phyloP scores from a whole-genome alignment of 2,113 vertebrate species.

The Macheiramphus alcinus region DNA sequence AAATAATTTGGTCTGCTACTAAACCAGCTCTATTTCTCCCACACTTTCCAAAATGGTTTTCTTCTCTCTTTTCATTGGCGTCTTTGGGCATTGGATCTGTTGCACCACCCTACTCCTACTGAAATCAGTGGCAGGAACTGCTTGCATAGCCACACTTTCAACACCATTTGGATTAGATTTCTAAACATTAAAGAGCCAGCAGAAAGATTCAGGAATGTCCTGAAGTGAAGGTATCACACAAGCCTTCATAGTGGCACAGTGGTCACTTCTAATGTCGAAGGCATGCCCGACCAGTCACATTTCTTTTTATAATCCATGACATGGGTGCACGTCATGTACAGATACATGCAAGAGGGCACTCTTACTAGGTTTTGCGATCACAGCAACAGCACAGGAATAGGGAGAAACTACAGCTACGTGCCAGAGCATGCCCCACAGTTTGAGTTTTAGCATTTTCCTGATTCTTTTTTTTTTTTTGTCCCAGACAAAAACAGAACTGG shows the following conservation, averaged over 20 bases:
- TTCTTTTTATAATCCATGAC: background rate
- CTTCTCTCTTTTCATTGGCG: background rate
- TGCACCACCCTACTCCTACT: background rate
- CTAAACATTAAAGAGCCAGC: background rate
- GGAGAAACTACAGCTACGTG: background rate
- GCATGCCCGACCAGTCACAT: background rate
- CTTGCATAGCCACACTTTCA: background rate
- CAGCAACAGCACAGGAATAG: background rate
- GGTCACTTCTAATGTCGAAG: background rate
- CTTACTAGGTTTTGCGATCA: background rate
- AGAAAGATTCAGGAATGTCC: background rate
- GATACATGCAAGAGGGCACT: background rate
- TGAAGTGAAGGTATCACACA: background rate
- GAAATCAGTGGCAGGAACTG: background rate
- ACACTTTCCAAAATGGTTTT: background rate
- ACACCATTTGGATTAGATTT: background rate
- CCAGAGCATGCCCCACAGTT: background rate
- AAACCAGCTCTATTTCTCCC: background rate
- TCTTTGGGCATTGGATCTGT: background rate
- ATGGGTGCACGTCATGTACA: background rate
- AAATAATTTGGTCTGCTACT: background rate
- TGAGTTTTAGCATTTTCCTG: background rate
- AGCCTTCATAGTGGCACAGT: background rate
- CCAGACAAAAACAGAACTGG: background rate
- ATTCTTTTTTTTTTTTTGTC: too few species aligned